phyloP scores from a whole-genome alignment of 2,113 vertebrate species.

The Prionailurus viverrinus region DNA sequence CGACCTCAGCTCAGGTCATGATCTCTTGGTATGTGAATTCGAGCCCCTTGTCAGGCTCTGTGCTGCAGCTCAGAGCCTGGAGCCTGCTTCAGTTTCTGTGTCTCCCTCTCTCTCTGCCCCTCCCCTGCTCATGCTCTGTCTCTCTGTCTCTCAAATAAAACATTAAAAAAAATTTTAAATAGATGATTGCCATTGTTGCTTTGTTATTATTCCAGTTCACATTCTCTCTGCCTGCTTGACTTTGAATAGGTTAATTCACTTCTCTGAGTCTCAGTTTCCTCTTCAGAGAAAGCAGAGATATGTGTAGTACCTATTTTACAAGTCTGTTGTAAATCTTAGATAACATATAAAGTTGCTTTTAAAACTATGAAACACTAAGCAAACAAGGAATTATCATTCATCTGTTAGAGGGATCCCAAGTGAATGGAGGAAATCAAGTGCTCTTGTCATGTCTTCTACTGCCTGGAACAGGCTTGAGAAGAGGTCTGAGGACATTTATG shows the following conservation, averaged over 20 bases:
- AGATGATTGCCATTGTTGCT: background rate
- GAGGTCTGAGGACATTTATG: background rate
- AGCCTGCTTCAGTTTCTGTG: too few relatives aligned
- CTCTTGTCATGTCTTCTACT: background rate
- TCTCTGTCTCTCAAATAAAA: too few relatives aligned
- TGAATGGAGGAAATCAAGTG: background rate
- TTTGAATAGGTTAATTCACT: background rate
- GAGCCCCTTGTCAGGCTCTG: too few relatives aligned
- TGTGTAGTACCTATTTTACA: background rate
- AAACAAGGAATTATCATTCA: background rate
- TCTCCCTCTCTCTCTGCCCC: too few relatives aligned
- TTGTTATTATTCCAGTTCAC: background rate
- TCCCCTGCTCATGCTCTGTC: too few relatives aligned
- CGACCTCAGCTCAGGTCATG: too few relatives aligned
- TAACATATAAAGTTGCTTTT: background rate
- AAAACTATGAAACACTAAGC: background rate
- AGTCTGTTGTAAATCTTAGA: background rate
- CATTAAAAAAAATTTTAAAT: too few relatives aligned
- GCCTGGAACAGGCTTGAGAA: background rate
- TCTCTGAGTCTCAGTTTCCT: background rate
- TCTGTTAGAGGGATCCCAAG: background rate
- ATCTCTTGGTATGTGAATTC: too few relatives aligned
- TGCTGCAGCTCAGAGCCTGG: too few relatives aligned
- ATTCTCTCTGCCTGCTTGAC: background rate
- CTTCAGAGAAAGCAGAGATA: background rate